phyloP scores from a whole-genome alignment of 2,113 vertebrate species.

The Poeciliopsis retropinna region DNA sequence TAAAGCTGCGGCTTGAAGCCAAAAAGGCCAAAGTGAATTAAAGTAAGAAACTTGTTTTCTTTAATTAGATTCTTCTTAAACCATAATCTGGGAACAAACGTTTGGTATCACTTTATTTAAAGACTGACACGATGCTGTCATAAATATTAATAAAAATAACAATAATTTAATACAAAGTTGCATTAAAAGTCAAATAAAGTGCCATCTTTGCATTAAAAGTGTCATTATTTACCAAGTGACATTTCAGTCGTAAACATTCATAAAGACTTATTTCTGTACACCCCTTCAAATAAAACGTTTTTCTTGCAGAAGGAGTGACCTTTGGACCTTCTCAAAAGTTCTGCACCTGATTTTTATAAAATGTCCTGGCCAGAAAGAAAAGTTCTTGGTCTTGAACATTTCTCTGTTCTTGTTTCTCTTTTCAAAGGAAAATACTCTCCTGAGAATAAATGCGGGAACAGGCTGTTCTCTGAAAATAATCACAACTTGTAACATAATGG shows the following conservation, averaged over 20 bases:
- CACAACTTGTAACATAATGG: neutral
- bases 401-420: too few species aligned
- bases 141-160: too few species aligned
- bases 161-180: too few species aligned
- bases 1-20: slow-evolving; percentile 12
- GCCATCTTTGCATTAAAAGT: too few species aligned
- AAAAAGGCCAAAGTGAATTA: slow-evolving; percentile 1
- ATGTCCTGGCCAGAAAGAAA: neutral
- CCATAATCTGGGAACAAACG: neutral
- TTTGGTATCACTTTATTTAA: too few species aligned
- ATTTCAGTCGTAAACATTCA: too few species aligned
- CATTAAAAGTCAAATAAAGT: too few species aligned
- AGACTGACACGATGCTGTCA: too few species aligned
- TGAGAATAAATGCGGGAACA: neutral
- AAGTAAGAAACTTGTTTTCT: neutral
- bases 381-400: neutral
- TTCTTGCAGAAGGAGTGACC: neutral
- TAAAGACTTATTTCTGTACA: too few species aligned
- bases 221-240: too few species aligned
- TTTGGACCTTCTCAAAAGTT: neutral
- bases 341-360: neutral
- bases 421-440: neutral
- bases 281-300: too few species aligned
- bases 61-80: neutral
- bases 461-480: neutral